Percentiles rank a stretch among this genome's conserved stretches.
Evolutionary conservation across 2,888 invertebrate genomes (phyloP).

Genomic region (Leptarthrus brevirostris): DNA sequence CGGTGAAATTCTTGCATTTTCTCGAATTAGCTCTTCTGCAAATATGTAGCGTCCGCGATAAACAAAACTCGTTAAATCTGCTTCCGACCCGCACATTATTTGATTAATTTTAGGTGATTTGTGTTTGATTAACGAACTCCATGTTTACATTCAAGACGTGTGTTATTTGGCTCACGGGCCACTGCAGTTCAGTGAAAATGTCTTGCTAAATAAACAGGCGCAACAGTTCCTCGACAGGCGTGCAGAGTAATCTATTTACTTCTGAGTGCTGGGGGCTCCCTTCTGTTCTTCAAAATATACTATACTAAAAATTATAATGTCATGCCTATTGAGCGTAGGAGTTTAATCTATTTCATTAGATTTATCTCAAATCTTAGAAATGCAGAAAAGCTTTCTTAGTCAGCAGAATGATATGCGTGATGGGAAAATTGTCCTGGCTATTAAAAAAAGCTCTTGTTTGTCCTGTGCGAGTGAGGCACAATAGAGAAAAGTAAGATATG

Average conservation of each 20-base stretch:
- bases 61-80: conserved; percentile 15
- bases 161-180: conserved; percentile 24
- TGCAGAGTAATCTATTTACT: not conserved
- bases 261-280: not conserved
- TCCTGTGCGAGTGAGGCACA: not conserved
- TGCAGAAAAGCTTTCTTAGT: too few species aligned
- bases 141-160: conserved; percentile 39
- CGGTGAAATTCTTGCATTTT: not conserved
- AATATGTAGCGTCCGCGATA: conserved; percentile 18
- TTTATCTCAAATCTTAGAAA: too few species aligned
- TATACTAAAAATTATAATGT: not conserved
- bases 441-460: conserved; percentile 8
- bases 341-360: too few species aligned
- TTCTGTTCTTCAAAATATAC: too few species aligned
- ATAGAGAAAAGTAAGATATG: conserved; percentile 11
- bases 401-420: not conserved
- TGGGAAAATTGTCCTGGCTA: too few species aligned
- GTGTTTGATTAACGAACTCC: conserved; percentile 46
- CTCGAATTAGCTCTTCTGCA: not conserved
- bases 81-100: conserved; percentile 34
- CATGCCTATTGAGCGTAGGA: too few species aligned
- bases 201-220: conserved; percentile 34
- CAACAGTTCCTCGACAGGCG: not conserved
- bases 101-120: conserved; percentile 50
- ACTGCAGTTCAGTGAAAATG: conserved; percentile 17